Evolutionary conservation across 2,113 vertebrate genomes (phyloP).

Genomic region (Parotia lawesii): DNA sequence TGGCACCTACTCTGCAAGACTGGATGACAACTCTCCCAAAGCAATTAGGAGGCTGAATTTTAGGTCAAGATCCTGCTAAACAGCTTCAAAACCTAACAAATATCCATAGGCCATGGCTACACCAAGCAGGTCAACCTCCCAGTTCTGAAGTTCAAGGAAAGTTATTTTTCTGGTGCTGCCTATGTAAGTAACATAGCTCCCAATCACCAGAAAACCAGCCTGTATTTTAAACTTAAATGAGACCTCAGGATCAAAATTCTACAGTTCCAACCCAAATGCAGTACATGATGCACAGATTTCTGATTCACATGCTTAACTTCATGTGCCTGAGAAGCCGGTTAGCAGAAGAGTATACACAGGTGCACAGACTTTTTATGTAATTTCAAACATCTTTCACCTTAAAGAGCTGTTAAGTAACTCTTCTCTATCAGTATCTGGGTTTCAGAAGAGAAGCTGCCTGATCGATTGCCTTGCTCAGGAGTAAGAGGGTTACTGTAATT

Average conservation of each 20-base stretch:
- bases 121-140: not conserved
- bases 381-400: not conserved
- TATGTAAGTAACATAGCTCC: not conserved
- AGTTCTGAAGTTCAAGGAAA: not conserved
- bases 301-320: not conserved
- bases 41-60: not conserved
- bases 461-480: not conserved
- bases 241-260: not conserved
- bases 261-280: not conserved
- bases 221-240: not conserved
- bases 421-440: not conserved
- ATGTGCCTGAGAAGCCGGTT: not conserved
- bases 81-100: not conserved
- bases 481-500: constrained; percentile 19
- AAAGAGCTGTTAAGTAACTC: not conserved
- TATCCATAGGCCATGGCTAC: not conserved
- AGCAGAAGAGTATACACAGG: not conserved
- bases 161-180: not conserved
- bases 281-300: not conserved
- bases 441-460: not conserved
- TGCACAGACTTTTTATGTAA: not conserved
- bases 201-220: not conserved
- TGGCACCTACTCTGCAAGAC: not conserved
- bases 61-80: not conserved
- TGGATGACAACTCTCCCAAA: not conserved